A percentile compares a stretch with the other conserved stretches of the same genome.
Evolutionary conservation across 2,113 vertebrate species (phyloP).

Genomic region (Charadrius vociferus): DNA sequence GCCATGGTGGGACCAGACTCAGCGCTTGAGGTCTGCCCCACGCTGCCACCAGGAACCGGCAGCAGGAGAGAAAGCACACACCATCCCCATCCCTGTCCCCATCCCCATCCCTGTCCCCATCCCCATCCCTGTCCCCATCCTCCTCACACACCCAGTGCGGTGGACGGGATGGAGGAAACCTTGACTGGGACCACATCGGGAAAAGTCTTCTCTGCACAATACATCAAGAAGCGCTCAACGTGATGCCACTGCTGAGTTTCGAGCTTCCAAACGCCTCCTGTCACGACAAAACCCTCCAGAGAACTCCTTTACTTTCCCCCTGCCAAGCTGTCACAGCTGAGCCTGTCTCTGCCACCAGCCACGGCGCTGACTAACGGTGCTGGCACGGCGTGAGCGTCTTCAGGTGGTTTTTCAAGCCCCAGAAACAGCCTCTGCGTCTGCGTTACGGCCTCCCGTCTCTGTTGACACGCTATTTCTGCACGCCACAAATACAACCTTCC

Average conservation of each 20-base stretch:
- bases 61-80: too few relatives aligned
- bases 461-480: not conserved
- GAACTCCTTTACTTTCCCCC: rapidly evolving
- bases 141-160: too few relatives aligned
- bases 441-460: not conserved
- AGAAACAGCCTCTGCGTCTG: not conserved
- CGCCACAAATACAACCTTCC: not conserved
- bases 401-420: not conserved
- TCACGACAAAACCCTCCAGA: not conserved
- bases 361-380: rapidly evolving
- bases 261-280: not conserved
- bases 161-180: not conserved
- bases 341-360: not conserved
- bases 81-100: too few relatives aligned
- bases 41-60: too few relatives aligned
- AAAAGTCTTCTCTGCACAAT: not conserved
- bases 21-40: too few relatives aligned
- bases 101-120: too few relatives aligned
- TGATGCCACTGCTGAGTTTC: not conserved
- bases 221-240: rapidly evolving
- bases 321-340: not conserved
- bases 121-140: too few relatives aligned
- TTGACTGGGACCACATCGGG: rapidly evolving
- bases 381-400: not conserved
- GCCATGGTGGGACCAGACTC: too few relatives aligned